Evolutionary conservation across 2,113 vertebrate genomes (phyloP).

Genomic region (Chloebia gouldiae): DNA sequence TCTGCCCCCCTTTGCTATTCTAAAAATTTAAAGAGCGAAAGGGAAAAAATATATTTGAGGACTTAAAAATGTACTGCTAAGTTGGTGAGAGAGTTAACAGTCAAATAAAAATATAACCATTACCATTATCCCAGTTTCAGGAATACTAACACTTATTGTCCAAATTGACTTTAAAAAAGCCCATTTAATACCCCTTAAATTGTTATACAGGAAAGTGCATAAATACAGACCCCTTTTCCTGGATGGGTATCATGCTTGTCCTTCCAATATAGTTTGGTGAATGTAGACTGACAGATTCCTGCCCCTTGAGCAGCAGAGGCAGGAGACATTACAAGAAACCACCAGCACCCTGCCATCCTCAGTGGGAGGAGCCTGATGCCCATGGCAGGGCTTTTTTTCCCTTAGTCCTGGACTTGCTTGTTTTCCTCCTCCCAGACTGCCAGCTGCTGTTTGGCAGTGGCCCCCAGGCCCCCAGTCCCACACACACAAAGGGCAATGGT

Average conservation of each 20-base stretch:
- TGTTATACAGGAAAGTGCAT: background rate
- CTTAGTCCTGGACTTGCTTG: background rate
- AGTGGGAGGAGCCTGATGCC: background rate
- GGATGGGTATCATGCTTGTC: background rate
- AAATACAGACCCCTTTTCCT: background rate
- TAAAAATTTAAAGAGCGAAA: background rate
- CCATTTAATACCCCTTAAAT: background rate
- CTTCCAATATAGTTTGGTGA: background rate
- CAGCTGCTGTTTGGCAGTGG: background rate
- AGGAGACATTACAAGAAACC: background rate
- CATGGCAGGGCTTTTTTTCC: rapidly evolving
- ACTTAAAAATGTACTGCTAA: background rate
- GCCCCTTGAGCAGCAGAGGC: background rate
- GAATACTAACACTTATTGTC: background rate
- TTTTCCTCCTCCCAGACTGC: background rate
- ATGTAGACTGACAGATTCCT: background rate
- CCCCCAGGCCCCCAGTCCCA: background rate
- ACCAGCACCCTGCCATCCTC: background rate
- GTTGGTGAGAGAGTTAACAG: background rate
- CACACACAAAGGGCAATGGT: background rate
- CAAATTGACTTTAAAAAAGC: background rate
- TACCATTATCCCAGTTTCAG: background rate
- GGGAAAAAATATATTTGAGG: background rate
- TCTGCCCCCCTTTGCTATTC: background rate
- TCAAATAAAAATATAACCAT: background rate